Evolutionary conservation across 2,797 vertebrate genomes (phyloP), one percentile per base, ranked within the genome.

Genomic region (Mionectes olivaceus): DNA sequence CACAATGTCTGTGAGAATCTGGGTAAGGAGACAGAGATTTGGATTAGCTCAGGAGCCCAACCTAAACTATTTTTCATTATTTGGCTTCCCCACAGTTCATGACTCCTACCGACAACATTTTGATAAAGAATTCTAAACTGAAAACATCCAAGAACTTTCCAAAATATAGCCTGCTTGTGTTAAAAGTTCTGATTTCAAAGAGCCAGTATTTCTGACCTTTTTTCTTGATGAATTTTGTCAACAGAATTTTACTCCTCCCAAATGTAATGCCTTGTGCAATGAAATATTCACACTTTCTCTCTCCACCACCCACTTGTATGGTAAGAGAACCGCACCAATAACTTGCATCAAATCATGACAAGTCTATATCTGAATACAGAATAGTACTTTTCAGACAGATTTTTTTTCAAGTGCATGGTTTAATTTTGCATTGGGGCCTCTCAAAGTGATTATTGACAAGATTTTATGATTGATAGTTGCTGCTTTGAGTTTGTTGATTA

Each of bases 151-250:
- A 5, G 77, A 8, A 25, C 3, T 10, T 49, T 0, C 0, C 4
- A 3, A 24, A 35, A 41, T 19, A 13, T 0, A 1, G 0, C 19
- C 57, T 44, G 19, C 11, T 64, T 41, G 13, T 35, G 78, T 27
- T n/a, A 27, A 47, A 39, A 32, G 1, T 2, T 63, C 6, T 50
- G 1, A 11, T 64, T 84, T 84, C 30, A 35, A 75, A 55, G 7
- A 77, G 16, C 3, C 11, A 47, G 5, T 13, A 10, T 32, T 73
- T 24, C 22, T 44, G 7, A 74, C 37, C 30, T 3, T 17, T 10
- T 86, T 22, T 30, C 32, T 53, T 33, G 30, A 39, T 30, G 3
- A 59, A 11, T 61, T 79, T 89, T 94, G 18, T 32, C 17, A 73
- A 24, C 9, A 23, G 22, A 69, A 50, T 30, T 47, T 23, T 44